These are phyloP conservation scores for Pantherophis guttatus DNA, from an alignment of 2,113 vertebrate species.

Conservation along the genomic window DNA sequence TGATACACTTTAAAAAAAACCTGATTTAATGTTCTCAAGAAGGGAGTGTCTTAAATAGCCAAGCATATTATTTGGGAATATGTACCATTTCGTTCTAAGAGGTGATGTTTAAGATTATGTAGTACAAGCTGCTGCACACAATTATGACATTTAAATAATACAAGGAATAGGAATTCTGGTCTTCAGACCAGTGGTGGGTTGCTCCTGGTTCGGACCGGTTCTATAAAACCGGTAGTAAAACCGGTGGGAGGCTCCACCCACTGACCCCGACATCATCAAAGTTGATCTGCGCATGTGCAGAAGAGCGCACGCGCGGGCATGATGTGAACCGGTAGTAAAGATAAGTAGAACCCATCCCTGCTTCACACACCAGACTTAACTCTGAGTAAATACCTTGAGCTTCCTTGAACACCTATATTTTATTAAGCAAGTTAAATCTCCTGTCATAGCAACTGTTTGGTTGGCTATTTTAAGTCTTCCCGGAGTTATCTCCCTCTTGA, in stretches of 20 bases:
- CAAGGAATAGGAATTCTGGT: neutral
- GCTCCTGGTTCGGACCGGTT: no score
- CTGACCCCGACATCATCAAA: no score
- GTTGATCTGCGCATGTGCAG: no score
- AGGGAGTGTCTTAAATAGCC: neutral
- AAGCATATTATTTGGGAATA: neutral
- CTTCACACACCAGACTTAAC: neutral
- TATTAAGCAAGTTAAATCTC: neutral
- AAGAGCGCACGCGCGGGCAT: no score
- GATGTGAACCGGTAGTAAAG: no score
- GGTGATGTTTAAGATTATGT: neutral
- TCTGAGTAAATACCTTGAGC: neutral
- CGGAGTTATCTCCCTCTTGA: neutral
- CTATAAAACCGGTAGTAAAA: no score
- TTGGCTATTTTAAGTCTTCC: neutral
- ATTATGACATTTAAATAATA: neutral
- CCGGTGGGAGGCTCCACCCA: no score
- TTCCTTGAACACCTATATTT: neutral
- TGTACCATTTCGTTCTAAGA: neutral
- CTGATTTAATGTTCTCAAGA: neutral
- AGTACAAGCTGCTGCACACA: neutral
- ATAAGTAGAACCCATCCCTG: no score
- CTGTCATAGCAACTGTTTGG: neutral
- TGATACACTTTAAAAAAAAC: neutral
- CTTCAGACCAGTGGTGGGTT: neutral